phyloP scores from a whole-genome alignment of 2,797 vertebrate genomes.

The Huso huso region DNA sequence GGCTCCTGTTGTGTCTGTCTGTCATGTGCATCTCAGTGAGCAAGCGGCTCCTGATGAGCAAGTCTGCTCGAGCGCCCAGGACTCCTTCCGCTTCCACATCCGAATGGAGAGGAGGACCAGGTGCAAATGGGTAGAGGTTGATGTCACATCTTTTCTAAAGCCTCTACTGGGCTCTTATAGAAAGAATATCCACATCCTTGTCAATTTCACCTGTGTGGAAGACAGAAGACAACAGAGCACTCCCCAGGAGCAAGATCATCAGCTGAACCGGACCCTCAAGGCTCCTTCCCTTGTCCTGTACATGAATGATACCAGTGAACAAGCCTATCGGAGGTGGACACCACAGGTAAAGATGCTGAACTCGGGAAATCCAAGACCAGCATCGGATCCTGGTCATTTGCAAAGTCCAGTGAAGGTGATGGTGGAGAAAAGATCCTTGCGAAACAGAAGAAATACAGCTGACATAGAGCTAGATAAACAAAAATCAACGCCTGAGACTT shows the following conservation, averaged over 20 bases:
- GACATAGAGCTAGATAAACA: conserved; percentile 34
- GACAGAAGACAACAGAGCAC: conserved; percentile 23
- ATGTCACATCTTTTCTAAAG: conserved; percentile 73
- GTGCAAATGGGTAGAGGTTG: conserved; percentile 75
- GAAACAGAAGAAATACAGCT: conserved; percentile 48
- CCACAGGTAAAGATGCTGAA: conserved; percentile 11
- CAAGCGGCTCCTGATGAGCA: conserved; percentile 32
- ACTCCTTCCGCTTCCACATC: conserved; percentile 55
- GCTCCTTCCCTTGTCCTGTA: conserved; percentile 82
- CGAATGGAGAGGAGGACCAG: conserved; percentile 40
- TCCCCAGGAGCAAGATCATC: conserved; percentile 17
- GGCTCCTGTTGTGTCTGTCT: conserved; percentile 44
- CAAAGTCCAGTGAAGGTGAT: conserved; percentile 31
- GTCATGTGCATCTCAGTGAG: conserved; percentile 59
- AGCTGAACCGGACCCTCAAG: conserved; percentile 37
- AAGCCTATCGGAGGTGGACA: conserved; percentile 51
- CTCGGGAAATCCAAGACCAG: conserved; percentile 15
- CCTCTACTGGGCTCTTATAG: conserved; percentile 61
- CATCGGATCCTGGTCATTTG: conserved; percentile 14
- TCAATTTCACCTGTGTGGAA: conserved; percentile 68
- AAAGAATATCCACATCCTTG: conserved; percentile 65
- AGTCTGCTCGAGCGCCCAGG: conserved; percentile 43
- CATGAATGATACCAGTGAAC: conserved; percentile 75
- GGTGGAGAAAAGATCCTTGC: conserved; percentile 30
- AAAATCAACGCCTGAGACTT: conserved; percentile 22